Base-by-base conservation (phyloP, 2,888 invertebrate genomes). In the Vandiemenella viatica region DNA sequence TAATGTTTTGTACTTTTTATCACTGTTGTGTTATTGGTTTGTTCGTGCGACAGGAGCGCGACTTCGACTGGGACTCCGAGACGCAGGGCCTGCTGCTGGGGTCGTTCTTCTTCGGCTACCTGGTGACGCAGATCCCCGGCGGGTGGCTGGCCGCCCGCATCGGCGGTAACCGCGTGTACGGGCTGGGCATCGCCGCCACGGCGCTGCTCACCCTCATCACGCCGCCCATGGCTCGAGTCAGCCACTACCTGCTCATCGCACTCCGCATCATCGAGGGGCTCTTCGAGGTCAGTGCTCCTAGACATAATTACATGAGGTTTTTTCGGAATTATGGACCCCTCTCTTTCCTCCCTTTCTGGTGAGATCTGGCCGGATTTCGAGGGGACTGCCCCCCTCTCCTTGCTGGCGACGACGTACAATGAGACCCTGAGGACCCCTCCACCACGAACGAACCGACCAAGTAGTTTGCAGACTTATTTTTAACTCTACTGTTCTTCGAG, bases 71-170 rank as follows among this genome's bases (percentile, higher is more conserved):
- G 90, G 78, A 80, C 58, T 74, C 81, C 0, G 76, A 77, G 61
- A 74, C 80, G 40, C 83, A 82, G 65, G 89, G 89, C 0, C 67
- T 83, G 46, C 76, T 91, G 23, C 66, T 91, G 45, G 85, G 87
- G 59, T 84, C 88, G 0, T 91, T 91, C 67, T 91, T 91, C 70
- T 89, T 88, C 61, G 90, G 90, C 0, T 91, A 91, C 66, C 76
- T 90, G 49, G 65, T 83, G 50, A 90, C 90, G 0, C 90, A 67
- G 55, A 68, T 90, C 37, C 73, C 83, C 1, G 90, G 89, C 0
- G 90, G 90, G 43, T 86, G 82, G 75, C 67, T 93, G 43, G 85
- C 88, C 3, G 77, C 82, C 57, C 78, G 76, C 63, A 76, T 88
- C 62, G 93, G 93, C 56, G 93, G 91, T 53, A 87, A 87, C 70